These are phyloP conservation scores for Microcebus jonahi DNA, from an alignment of 2,113 vertebrate species.

Conservation along the genomic window DNA sequence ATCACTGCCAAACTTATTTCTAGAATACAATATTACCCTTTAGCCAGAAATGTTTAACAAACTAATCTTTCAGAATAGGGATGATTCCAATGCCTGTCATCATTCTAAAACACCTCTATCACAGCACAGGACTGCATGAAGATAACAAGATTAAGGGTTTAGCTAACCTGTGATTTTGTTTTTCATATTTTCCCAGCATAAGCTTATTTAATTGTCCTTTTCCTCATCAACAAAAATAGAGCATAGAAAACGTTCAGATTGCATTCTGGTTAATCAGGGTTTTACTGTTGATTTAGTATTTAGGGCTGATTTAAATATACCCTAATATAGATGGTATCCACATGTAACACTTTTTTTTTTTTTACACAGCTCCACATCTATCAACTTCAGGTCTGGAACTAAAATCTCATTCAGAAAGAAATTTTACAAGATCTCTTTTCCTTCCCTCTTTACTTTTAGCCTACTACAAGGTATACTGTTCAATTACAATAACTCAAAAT, in stretches of 20 bases:
- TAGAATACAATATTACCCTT: background rate
- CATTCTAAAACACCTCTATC: background rate
- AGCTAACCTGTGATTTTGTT: background rate
- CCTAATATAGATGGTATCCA: background rate
- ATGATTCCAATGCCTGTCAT: background rate
- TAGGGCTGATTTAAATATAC: background rate
- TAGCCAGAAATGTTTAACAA: background rate
- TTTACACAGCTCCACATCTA: background rate
- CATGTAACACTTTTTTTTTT: background rate
- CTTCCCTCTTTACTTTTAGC: background rate
- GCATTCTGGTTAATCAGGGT: background rate
- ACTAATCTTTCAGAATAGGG: background rate
- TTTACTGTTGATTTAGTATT: background rate
- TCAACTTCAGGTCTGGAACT: background rate
- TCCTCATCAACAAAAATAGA: background rate
- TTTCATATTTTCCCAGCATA: background rate
- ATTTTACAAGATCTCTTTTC: slow-evolving; percentile 9
- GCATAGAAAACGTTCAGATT: background rate
- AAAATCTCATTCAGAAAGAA: background rate
- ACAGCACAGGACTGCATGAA: background rate
- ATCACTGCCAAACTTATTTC: slow-evolving; percentile 31
- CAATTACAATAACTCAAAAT: slow-evolving; percentile 31
- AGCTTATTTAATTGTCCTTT: background rate
- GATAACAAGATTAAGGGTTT: background rate
- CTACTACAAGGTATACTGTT: background rate